These are phyloP conservation scores for Lerista edwardsae DNA, from an alignment of 2,797 vertebrate genomes.

Conservation along the genomic window DNA sequence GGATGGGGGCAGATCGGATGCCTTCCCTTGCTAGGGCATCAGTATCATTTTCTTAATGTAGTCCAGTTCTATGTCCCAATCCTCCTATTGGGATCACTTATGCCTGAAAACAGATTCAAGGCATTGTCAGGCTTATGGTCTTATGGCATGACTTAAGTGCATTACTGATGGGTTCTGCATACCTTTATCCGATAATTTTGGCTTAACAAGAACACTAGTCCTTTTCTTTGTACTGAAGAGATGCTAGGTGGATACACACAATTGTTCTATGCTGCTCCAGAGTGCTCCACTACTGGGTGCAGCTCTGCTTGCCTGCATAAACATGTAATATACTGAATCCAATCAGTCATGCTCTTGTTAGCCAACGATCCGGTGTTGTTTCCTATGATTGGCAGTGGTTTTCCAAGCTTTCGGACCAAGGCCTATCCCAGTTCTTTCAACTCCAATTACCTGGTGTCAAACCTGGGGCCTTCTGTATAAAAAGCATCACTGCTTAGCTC, in stretches of 20 bases:
- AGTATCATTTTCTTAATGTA: conserved; percentile 36
- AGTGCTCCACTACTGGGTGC: neutral
- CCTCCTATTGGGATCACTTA: neutral
- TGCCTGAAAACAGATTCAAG: conserved; percentile 9
- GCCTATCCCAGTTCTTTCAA: no score
- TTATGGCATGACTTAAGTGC: neutral
- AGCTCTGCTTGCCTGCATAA: neutral
- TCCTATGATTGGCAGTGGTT: neutral
- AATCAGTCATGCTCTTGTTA: neutral
- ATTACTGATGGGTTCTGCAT: conserved; percentile 7
- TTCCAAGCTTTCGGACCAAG: neutral
- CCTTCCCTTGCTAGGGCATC: conserved; percentile 31
- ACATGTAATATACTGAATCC: neutral
- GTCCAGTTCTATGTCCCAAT: neutral
- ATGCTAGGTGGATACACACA: neutral
- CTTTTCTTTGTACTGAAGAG: neutral
- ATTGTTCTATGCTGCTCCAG: neutral
- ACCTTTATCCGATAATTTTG: neutral
- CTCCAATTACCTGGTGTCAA: no score
- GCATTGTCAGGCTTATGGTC: neutral
- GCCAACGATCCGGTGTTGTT: neutral
- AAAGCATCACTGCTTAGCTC: neutral
- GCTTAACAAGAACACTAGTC: neutral
- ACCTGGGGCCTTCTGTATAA: no score
- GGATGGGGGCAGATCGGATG: conserved; percentile 56